Evolutionary conservation across 2,888 invertebrate genomes (phyloP), one percentile per base, ranked within the genome.

Genomic region (Calameuta filiformis): DNA sequence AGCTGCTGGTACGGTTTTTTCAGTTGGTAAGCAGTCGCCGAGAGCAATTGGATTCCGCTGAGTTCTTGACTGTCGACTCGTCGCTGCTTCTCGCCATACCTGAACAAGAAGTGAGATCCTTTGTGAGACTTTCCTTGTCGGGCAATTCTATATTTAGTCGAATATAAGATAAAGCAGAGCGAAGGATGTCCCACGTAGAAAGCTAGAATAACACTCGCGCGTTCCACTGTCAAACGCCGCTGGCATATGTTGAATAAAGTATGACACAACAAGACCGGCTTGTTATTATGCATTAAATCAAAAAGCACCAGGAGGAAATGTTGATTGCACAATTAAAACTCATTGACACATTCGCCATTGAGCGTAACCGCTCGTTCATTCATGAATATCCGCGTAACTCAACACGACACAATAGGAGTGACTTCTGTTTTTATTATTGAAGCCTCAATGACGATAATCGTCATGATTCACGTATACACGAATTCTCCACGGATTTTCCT

Each of bases 1-100:
- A 99, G 93, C 87, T 98, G 96, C 89, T 98, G 98, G 89, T 98
- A 96, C 0, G 96, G 97, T 90, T 98, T 96, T 92, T 96, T 96
- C 88, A 98, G 93, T 90, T 99, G 98, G 90, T 96, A 96, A 80
- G 97, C 96, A 1, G 99, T 98, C 30, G 98, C 97, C 12, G 97
- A 95, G 11, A 98, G 92, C 77, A 97, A 93, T 90, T 97, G 96
- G 85, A 97, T 95, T 12, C 96, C 97, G 4, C 95, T 94, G 73
- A 97, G 89, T 88, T 96, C 96, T 80, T 94, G 94, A n/a, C 95
- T 95, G 85, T 97, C 96, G 74, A 94, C 92, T 81, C 95, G 93
- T 84, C 96, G 94, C 89, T 97, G 96, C 88, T 96, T 96, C 90
- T 97, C 97, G 85, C 97, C 97, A 89, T 97, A 97, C 92, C 96